Conservation (phyloP, 2,113 vertebrate species). For the human region GRCh38 chr6:52524501-52525000, state of each 20-base stretch:
- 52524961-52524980: not conserved
- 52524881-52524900: not conserved
- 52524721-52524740: not conserved
- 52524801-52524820: not conserved
- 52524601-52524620: not conserved
- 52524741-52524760: not conserved
- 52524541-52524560: not conserved
- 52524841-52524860: not conserved
- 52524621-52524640: not conserved
- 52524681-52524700: not conserved
- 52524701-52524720: not conserved
- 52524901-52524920: not conserved
- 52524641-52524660: not conserved
- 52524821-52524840: too few relatives aligned
- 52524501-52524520: not conserved
- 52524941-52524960: not conserved
- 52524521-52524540: not conserved
- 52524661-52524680: not conserved
- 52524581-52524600: not conserved
- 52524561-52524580: not conserved
- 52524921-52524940: not conserved
- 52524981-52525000: not conserved
- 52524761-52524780: not conserved
- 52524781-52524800: not conserved
- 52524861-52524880: not conserved